phyloP scores from a whole-genome alignment of 1,140 invertebrate species.

The Hypothenemus hampei region DNA sequence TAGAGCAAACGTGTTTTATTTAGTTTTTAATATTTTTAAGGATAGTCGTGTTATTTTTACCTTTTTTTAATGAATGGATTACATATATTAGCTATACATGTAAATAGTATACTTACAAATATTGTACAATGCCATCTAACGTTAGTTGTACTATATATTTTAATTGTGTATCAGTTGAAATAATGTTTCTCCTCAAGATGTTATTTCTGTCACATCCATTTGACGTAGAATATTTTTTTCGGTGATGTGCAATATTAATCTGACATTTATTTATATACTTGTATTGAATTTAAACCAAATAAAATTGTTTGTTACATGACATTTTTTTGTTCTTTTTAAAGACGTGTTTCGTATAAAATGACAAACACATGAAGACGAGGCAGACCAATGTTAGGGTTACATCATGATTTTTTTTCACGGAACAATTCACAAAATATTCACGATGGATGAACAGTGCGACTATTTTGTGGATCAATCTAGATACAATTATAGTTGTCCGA shows the following conservation, averaged over 20 bases:
- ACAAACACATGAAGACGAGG: too few species aligned
- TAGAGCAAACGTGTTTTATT: conserved; percentile 28
- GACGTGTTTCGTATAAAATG: background rate
- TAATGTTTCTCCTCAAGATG: conserved; percentile 27
- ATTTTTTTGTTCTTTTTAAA: background rate
- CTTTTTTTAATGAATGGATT: conserved; percentile 42
- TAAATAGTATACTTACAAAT: conserved; percentile 41
- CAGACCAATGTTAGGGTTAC: too few species aligned
- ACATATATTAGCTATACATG: conserved; percentile 38
- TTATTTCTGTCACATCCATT: conserved; percentile 42
- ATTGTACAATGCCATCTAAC: conserved; percentile 35
- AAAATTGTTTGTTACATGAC: conserved; percentile 47
- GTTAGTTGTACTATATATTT: conserved; percentile 36
- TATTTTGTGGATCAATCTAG: too few species aligned
- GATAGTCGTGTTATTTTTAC: conserved; percentile 27
- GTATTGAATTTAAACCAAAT: conserved; percentile 48
- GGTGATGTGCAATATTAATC: conserved; percentile 47
- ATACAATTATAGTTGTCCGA: too few species aligned
- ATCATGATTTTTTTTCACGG: too few species aligned
- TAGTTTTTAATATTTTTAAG: conserved; percentile 27
- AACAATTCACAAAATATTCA: too few species aligned
- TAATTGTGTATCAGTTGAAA: conserved; percentile 29
- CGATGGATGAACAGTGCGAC: too few species aligned
- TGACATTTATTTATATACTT: conserved; percentile 46
- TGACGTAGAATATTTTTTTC: conserved; percentile 44